Evolutionary conservation across 2,888 invertebrate genomes (phyloP).

Genomic region (Napeogenes inachia): DNA sequence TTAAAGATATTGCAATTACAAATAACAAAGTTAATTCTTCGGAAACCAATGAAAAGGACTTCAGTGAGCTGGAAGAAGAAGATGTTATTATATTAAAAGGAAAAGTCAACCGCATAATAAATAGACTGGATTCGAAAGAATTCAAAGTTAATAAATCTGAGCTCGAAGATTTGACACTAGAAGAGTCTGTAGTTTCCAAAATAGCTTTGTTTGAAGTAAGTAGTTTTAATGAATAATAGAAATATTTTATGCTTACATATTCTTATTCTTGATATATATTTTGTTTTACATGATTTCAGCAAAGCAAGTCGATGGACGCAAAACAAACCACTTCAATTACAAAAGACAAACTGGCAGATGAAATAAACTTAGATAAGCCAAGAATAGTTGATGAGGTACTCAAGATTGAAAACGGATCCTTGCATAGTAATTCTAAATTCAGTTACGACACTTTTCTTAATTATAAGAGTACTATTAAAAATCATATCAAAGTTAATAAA

Average conservation of each 20-base stretch:
- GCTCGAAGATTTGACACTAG: slow-evolving; percentile 42
- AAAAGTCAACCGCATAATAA: slow-evolving; percentile 50
- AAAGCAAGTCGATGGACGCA: slow-evolving; percentile 32
- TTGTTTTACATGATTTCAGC: slow-evolving; percentile 34
- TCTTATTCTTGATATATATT: too few relatives aligned
- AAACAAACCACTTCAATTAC: slow-evolving; percentile 27
- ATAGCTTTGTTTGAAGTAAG: slow-evolving; percentile 68
- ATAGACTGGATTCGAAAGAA: slow-evolving; percentile 36
- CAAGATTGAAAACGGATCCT: slow-evolving; percentile 33
- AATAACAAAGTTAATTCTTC: too few relatives aligned
- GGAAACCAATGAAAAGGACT: slow-evolving; percentile 13
- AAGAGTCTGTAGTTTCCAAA: slow-evolving; percentile 53
- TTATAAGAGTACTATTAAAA: background rate
- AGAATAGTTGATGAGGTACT: slow-evolving; percentile 47
- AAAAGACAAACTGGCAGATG: slow-evolving; percentile 22
- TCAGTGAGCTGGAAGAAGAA: slow-evolving; percentile 29
- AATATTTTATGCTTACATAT: background rate
- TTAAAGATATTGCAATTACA: too few relatives aligned
- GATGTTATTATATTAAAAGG: slow-evolving; percentile 45
- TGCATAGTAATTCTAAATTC: background rate
- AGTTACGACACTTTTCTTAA: background rate
- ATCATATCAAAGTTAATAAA: background rate
- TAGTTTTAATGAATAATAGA: background rate
- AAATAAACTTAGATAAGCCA: slow-evolving; percentile 35
- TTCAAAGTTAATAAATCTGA: slow-evolving; percentile 29